Conservation (phyloP, 2,888 invertebrate species). For the Xylota segnis region DNA sequence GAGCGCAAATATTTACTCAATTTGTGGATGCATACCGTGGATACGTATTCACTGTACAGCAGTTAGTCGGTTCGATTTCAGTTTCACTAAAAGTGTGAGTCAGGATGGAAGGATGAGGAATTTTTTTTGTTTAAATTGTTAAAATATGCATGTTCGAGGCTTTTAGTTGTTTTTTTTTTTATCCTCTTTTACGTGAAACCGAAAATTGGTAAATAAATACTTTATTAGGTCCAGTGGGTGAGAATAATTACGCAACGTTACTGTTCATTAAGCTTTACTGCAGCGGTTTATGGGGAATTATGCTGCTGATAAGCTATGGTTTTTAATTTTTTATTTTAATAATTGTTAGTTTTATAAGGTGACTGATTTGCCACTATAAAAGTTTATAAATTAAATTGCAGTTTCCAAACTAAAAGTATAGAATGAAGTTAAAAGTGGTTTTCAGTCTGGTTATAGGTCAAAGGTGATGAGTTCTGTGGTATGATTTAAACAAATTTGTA, state of each 20-base stretch:
- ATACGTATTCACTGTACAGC: background rate
- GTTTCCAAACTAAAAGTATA: background rate
- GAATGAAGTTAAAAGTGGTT: background rate
- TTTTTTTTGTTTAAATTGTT: background rate
- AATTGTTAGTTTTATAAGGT: background rate
- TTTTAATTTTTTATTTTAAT: background rate
- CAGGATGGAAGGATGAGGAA: background rate
- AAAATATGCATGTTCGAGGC: background rate
- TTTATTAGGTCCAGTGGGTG: background rate
- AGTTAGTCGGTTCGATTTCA: background rate
- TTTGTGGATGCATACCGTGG: slow-evolving; percentile 6
- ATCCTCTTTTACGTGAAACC: background rate
- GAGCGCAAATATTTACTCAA: slow-evolving; percentile 25
- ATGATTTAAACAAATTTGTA: too few relatives aligned
- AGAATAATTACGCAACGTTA: background rate
- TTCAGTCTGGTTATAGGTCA: background rate
- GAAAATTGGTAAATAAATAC: slow-evolving; percentile 13
- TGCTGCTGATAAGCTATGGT: background rate
- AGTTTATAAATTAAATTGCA: background rate
- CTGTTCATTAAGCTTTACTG: slow-evolving; percentile 1
- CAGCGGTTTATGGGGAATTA: background rate
- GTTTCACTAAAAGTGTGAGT: background rate
- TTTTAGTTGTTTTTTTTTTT: background rate
- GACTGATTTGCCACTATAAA: background rate
- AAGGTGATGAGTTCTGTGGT: too few relatives aligned